Conservation (phyloP, 1,140 invertebrate genomes). For the Cyclina sinensis region DNA sequence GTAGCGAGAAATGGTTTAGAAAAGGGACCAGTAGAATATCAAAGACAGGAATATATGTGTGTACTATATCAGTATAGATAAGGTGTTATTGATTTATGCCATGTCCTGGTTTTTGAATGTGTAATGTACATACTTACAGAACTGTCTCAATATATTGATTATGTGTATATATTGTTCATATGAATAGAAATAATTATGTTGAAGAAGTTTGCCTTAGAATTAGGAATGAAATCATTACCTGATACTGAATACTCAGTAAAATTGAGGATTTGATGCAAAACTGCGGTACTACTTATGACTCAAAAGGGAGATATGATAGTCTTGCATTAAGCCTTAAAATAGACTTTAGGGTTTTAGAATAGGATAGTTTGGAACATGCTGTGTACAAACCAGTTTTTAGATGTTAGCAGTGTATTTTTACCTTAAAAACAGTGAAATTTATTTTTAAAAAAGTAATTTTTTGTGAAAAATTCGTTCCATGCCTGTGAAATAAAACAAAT, state of each 20-base stretch:
- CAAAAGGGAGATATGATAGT: too few relatives aligned
- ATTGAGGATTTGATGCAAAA: background rate
- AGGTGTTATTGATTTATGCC: background rate
- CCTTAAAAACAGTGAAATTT: too few relatives aligned
- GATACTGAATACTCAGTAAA: slow-evolving; percentile 41
- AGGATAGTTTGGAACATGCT: background rate
- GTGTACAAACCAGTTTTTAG: too few relatives aligned
- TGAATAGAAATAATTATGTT: slow-evolving; percentile 1
- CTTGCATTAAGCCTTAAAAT: too few relatives aligned
- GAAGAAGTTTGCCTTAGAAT: background rate
- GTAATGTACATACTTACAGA: background rate
- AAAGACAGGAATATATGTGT: slow-evolving; percentile 28
- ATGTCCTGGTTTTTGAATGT: background rate
- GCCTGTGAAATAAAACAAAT: too few relatives aligned
- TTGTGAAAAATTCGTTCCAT: too few relatives aligned
- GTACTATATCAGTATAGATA: background rate
- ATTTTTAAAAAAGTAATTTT: too few relatives aligned
- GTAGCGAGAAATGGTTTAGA: background rate
- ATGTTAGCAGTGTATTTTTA: too few relatives aligned
- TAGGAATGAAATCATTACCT: slow-evolving; percentile 12
- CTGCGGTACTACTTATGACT: too few relatives aligned
- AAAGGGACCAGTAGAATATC: background rate
- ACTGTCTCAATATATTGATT: background rate
- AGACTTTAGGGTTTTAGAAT: background rate
- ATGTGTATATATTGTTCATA: slow-evolving; percentile 32